Percentiles rank a stretch among this genome's conserved stretches.
Conservation (phyloP, 2,888 invertebrate species). For the Nemapogon koenigi region DNA sequence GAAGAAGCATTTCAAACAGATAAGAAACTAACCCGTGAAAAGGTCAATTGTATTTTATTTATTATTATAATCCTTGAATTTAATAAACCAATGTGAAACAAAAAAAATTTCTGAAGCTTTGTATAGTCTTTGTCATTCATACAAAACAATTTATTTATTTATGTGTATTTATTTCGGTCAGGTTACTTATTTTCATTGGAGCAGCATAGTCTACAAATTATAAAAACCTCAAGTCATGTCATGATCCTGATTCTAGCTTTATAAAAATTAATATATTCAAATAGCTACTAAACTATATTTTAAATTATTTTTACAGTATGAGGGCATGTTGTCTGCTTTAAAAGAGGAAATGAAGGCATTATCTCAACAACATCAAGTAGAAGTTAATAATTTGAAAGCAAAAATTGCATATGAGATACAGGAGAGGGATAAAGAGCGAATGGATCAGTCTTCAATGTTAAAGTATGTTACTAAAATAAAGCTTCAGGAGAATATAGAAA, state of each 20-base stretch:
- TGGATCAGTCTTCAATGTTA: conserved; percentile 78
- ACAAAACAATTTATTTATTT: too few species aligned
- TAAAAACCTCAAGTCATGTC: too few species aligned
- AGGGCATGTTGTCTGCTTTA: conserved; percentile 62
- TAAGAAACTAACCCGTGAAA: conserved; percentile 65
- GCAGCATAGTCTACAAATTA: too few species aligned
- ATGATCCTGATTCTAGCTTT: too few species aligned
- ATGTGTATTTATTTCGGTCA: too few species aligned
- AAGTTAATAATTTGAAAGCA: conserved; percentile 72
- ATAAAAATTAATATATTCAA: too few species aligned
- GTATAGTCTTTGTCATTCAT: too few species aligned
- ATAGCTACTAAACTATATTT: too few species aligned
- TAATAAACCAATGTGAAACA: neutral
- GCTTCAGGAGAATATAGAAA: too few species aligned
- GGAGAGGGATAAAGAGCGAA: conserved; percentile 82
- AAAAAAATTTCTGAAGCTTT: neutral
- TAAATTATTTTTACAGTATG: conserved; percentile 59
- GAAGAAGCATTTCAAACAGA: conserved; percentile 83
- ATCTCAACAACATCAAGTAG: conserved; percentile 62
- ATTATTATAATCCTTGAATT: neutral
- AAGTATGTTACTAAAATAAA: conserved; percentile 53
- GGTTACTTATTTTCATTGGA: too few species aligned
- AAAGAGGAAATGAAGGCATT: conserved; percentile 65
- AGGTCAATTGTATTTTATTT: conserved; percentile 36
- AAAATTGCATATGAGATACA: conserved; percentile 79